phyloP scores from a whole-genome alignment of 2,888 invertebrate genomes.

The Chymomyza fuscimana region DNA sequence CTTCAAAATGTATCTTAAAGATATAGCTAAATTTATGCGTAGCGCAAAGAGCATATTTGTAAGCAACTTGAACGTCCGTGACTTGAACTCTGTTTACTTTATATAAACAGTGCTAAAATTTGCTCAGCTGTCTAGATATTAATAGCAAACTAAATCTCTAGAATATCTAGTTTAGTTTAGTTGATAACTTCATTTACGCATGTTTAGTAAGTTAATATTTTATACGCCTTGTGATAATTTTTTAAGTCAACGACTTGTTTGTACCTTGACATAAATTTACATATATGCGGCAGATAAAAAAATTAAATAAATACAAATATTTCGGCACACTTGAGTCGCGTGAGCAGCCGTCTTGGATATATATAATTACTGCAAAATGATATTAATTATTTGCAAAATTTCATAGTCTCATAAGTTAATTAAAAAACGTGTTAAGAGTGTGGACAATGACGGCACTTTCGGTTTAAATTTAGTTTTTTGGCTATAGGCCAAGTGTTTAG shows the following conservation, averaged over 20 bases:
- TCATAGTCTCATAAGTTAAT: slow-evolving; percentile 51
- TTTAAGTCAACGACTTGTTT: slow-evolving; percentile 42
- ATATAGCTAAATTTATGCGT: not conserved
- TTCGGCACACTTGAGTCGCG: slow-evolving; percentile 8
- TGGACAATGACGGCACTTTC: slow-evolving; percentile 1
- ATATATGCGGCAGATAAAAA: slow-evolving; percentile 4
- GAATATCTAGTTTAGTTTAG: not conserved
- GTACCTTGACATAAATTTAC: slow-evolving; percentile 47
- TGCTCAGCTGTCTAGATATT: slow-evolving; percentile 11
- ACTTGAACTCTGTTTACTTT: slow-evolving; percentile 37
- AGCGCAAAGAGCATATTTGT: not conserved
- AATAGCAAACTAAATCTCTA: not conserved
- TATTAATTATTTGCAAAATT: slow-evolving; percentile 27
- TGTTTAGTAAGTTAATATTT: too few relatives aligned
- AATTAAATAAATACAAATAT: not conserved
- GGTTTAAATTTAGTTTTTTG: slow-evolving; percentile 28
- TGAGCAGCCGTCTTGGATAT: not conserved
- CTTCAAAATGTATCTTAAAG: not conserved
- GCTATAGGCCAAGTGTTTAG: slow-evolving; percentile 44
- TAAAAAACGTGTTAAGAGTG: slow-evolving; percentile 47
- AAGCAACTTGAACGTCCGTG: slow-evolving; percentile 44
- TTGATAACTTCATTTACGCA: not conserved
- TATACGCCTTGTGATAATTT: not conserved
- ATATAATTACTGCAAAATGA: not conserved
- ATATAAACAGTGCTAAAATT: slow-evolving; percentile 9